These are phyloP conservation scores for Aythya baeri DNA, from an alignment of 2,113 vertebrate species.

Conservation along the genomic window DNA sequence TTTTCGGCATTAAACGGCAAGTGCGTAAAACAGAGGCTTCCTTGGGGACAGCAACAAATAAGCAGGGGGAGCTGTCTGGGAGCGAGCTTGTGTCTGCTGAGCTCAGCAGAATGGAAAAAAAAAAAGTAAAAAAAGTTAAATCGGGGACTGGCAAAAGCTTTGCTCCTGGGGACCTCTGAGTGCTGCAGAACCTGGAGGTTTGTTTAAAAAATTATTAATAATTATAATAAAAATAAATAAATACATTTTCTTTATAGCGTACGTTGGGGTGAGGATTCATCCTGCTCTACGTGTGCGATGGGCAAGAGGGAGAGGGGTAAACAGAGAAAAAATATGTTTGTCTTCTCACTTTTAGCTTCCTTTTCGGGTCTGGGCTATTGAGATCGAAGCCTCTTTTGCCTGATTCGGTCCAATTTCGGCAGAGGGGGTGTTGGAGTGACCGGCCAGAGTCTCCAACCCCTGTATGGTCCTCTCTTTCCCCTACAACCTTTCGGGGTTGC, in stretches of 20 bases:
- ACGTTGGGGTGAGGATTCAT: not conserved
- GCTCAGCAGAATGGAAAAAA: not conserved
- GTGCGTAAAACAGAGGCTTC: not conserved
- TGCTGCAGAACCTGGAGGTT: not conserved
- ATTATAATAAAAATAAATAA: too few species aligned
- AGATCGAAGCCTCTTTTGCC: not conserved
- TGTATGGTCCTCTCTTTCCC: not conserved
- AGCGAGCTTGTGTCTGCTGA: not conserved
- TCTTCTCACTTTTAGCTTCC: not conserved
- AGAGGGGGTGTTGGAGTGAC: not conserved
- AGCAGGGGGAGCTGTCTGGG: too few species aligned
- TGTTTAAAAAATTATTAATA: not conserved
- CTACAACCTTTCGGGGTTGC: too few species aligned
- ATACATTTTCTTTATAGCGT: accelerated
- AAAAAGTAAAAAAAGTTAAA: not conserved
- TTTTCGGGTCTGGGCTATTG: not conserved
- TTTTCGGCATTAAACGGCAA: not conserved
- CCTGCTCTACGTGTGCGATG: not conserved
- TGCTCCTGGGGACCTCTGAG: not conserved
- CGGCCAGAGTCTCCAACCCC: not conserved
- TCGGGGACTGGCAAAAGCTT: not conserved
- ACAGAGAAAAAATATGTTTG: accelerated
- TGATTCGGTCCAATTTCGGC: not conserved
- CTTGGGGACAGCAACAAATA: not conserved
- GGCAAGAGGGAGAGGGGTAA: not conserved